Evolutionary conservation across 2,797 vertebrate species (phyloP).

Genomic region (Alauda arvensis): DNA sequence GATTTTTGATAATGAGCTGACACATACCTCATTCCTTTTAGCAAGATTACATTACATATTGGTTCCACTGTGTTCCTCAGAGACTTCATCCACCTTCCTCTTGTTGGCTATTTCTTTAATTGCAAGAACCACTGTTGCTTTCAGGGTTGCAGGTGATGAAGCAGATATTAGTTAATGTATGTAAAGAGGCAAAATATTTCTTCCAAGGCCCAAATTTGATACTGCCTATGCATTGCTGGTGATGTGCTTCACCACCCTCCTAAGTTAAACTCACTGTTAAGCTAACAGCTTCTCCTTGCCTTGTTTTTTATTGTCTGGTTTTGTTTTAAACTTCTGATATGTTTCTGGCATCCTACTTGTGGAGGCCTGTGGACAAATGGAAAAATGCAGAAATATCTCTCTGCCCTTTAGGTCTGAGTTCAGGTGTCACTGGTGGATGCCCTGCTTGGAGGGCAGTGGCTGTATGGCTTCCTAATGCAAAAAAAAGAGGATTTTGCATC

Average conservation of each 20-base stretch:
- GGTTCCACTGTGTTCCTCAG: neutral
- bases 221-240: neutral
- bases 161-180: neutral
- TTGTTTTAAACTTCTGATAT: neutral
- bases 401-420: neutral
- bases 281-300: neutral
- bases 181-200: neutral
- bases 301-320: neutral
- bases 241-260: neutral
- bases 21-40: neutral
- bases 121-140: neutral
- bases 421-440: neutral
- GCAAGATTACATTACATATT: neutral
- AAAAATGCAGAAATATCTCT: neutral
- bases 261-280: neutral
- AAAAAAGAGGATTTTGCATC: neutral
- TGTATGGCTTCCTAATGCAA: neutral
- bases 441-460: neutral
- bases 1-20: constrained; percentile 6
- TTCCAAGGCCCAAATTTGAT: neutral
- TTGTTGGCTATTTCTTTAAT: neutral
- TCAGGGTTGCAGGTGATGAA: neutral
- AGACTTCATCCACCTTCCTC: neutral
- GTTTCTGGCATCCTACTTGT: neutral
- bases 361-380: neutral